Base-by-base conservation (phyloP, 2,888 invertebrate species). In the Scaptomyza tumidula region DNA sequence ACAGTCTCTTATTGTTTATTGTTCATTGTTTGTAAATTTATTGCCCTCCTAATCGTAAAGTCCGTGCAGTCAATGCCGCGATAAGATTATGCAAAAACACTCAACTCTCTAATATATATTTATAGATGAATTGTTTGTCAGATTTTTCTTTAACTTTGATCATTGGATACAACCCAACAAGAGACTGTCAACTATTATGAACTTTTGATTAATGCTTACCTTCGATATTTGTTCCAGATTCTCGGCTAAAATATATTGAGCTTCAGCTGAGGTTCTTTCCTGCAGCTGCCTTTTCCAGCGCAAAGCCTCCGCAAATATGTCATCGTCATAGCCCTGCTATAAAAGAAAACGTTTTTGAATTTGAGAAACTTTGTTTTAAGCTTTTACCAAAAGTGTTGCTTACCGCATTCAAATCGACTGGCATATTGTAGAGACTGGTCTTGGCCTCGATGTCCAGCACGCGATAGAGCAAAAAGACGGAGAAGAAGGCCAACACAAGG, bases 181-280 rank as follows among this genome's bases (percentile, higher is more conserved):
- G 6, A 37, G 37, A 37, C 37, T 37, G 6, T 37, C 37, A n/a
- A 1, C 33, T 13, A 31, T 9, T 31, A 31, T 29, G 27, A 11
- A 10, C 1, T 35, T 4, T 19, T 19, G 19, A 19, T 19, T 19
- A 19, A 19, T 19, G n/a, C 37, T n/a, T 37, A 39, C 39, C 14
- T 96, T 96, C 69, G 96, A 95, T 86, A 97, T 95, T 92, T 97
- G 95, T 91, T 96, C 94, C 80, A 97, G 93, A 93, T 97, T 96
- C 75, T 95, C 94, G 87, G 95, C 94, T 71, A 97, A 94, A 93
- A 95, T 95, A 78, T 94, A 94, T 91, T 96, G 95, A 77, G 96
- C 94, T 85, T 96, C 95, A 76, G 93, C 93, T 6, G 95, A 95
- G 58, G 96, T 95, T 71, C 95, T 95, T 49, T 95, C 94, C 93